Conservation (phyloP, 2,113 vertebrate species). For the Numenius arquata region DNA sequence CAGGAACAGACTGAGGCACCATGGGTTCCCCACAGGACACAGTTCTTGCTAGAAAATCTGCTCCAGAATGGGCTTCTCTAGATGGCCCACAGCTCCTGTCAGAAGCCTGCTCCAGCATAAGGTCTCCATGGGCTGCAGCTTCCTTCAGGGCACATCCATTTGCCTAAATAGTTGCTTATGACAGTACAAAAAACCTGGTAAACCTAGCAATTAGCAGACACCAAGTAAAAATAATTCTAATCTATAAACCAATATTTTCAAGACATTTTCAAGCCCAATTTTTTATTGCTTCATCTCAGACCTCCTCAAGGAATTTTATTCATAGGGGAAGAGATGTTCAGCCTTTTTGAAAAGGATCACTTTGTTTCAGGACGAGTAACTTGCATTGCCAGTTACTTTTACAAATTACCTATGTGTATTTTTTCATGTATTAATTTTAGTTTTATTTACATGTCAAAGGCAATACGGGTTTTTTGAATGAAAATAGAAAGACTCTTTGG, state of each 20-base stretch:
- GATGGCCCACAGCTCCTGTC: neutral
- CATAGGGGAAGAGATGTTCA: neutral
- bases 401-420: accelerated
- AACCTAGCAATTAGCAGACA: neutral
- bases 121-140: accelerated
- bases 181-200: neutral
- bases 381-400: neutral
- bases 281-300: neutral
- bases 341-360: neutral
- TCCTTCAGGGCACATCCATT: neutral
- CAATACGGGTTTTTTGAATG: neutral
- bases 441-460: neutral
- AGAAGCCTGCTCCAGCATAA: neutral
- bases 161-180: neutral
- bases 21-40: neutral
- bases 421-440: neutral
- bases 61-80: neutral
- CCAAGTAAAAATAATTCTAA: neutral
- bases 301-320: neutral
- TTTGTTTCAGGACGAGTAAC: neutral
- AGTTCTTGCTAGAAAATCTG: neutral
- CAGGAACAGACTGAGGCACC: neutral
- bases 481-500: neutral
- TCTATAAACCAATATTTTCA: neutral
- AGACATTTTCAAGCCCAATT: neutral